Percentiles rank a stretch among this genome's conserved stretches.
These are phyloP conservation scores for Mermis nigrescens DNA, from an alignment of 2,888 invertebrate species.

Conservation along the genomic window DNA sequence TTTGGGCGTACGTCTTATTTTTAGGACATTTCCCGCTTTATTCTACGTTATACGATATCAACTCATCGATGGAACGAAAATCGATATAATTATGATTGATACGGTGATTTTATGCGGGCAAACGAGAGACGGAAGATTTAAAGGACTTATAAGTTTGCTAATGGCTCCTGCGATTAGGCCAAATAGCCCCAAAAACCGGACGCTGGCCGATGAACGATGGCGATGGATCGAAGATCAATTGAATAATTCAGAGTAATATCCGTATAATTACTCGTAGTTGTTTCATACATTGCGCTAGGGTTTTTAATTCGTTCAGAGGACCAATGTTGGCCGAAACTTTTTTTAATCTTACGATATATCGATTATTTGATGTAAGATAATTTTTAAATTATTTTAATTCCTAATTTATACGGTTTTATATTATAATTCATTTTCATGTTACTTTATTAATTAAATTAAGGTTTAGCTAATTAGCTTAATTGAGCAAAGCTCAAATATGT, in stretches of 20 bases:
- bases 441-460: no score
- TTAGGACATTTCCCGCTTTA: constrained; percentile 36
- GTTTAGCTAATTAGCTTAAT: no score
- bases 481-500: no score
- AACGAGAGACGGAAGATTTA: constrained; percentile 18
- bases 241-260: constrained; percentile 25
- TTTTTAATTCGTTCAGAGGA: background rate
- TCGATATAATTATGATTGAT: constrained; percentile 38
- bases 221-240: constrained; percentile 33
- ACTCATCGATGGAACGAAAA: constrained; percentile 25
- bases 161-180: background rate
- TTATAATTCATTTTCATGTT: no score
- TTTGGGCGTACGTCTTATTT: no score
- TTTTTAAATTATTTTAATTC: no score
- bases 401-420: no score
- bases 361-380: no score
- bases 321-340: no score
- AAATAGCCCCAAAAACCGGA: constrained; percentile 10
- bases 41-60: constrained; percentile 33
- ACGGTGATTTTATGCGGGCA: constrained; percentile 38
- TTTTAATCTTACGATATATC: no score
- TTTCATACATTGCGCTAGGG: background rate
- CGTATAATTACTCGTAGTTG: background rate
- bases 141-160: background rate
- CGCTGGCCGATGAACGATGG: constrained; percentile 32